phyloP scores from a whole-genome alignment of 2,113 vertebrate genomes.

The Pygoscelis adeliae region DNA sequence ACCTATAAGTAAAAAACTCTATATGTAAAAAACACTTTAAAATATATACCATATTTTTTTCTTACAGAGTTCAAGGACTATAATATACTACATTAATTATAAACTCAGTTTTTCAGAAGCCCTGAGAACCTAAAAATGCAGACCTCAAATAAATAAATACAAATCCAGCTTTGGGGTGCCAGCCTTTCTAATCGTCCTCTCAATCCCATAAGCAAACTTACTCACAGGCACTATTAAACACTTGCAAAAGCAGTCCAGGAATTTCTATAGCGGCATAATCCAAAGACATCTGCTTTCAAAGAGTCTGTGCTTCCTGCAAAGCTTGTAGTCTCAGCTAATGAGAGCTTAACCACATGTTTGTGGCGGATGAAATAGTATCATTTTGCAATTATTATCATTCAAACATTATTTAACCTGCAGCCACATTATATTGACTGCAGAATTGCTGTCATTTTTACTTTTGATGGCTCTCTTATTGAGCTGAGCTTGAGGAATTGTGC shows the following conservation, averaged over 20 bases:
- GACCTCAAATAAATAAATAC: not conserved
- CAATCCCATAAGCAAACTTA: not conserved
- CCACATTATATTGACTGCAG: constrained; percentile 62
- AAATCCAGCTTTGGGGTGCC: not conserved
- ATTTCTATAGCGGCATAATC: not conserved
- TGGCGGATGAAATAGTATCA: constrained; percentile 53
- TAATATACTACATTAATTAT: not conserved
- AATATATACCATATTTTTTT: not conserved
- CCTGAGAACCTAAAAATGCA: not conserved
- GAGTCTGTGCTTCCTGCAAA: not conserved
- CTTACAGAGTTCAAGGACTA: not conserved
- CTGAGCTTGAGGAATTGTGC: not conserved
- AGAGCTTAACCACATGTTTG: constrained; percentile 68
- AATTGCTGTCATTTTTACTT: constrained; percentile 69
- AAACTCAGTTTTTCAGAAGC: not conserved
- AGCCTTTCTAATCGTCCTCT: not conserved
- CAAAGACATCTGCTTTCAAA: constrained; percentile 22
- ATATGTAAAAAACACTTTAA: not conserved
- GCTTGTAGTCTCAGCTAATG: constrained; percentile 34
- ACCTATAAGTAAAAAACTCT: not conserved
- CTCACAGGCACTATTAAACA: not conserved
- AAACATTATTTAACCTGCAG: constrained; percentile 65
- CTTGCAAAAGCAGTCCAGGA: not conserved
- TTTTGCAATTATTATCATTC: constrained; percentile 69
- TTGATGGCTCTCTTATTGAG: constrained; percentile 47